These are phyloP conservation scores for Periophthalmodon schlosseri DNA, from an alignment of 2,113 vertebrate species.

Conservation along the genomic window DNA sequence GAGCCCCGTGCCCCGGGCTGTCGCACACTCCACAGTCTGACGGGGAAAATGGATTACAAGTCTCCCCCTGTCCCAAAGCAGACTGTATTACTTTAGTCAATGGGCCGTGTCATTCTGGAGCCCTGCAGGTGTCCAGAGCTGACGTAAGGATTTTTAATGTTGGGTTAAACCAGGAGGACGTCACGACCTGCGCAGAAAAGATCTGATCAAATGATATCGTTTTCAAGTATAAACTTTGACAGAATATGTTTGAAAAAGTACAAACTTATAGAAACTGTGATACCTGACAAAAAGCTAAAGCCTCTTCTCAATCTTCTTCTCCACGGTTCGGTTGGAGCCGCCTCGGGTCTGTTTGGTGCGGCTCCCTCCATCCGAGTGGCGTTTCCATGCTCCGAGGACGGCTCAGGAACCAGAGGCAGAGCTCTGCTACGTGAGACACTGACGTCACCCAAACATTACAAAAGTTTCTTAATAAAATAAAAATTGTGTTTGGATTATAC, in stretches of 20 bases:
- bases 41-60: not conserved
- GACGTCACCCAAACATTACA: no score
- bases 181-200: not conserved
- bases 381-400: rapidly evolving
- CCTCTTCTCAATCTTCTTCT: no score
- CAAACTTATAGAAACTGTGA: no score
- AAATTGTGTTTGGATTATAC: no score
- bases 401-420: no score
- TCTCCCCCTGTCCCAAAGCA: not conserved
- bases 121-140: slow-evolving; percentile 1
- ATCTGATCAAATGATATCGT: not conserved
- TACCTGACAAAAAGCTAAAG: no score
- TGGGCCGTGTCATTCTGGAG: slow-evolving; percentile 1
- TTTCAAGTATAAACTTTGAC: not conserved
- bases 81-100: slow-evolving; percentile 3
- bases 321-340: no score
- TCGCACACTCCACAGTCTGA: slow-evolving; percentile 22
- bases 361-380: no score
- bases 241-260: no score
- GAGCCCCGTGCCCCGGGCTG: slow-evolving; percentile 7
- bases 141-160: not conserved
- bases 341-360: no score
- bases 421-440: no score
- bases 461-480: no score
- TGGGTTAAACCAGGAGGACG: not conserved